These are phyloP conservation scores for Myotis vivesi DNA, from an alignment of 2,797 vertebrate genomes.

Conservation along the genomic window DNA sequence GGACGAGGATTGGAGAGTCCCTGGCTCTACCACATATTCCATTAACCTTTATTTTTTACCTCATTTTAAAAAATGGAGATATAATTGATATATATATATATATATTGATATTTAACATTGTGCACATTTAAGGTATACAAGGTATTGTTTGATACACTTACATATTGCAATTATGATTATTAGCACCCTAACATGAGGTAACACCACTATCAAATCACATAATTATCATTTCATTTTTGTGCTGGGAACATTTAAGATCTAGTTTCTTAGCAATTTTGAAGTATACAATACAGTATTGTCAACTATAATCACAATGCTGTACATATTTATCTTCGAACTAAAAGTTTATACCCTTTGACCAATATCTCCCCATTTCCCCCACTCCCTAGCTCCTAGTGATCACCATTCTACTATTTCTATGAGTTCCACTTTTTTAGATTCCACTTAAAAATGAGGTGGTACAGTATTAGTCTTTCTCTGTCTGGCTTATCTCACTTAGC, in stretches of 20 bases:
- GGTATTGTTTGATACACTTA: neutral
- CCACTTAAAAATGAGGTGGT: neutral
- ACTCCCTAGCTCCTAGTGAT: neutral
- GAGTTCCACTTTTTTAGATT: neutral
- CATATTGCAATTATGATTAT: neutral
- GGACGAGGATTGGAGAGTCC: rapidly evolving
- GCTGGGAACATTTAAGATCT: neutral
- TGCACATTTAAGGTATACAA: neutral
- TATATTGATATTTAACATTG: neutral
- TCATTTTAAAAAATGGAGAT: neutral
- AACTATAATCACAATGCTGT: neutral
- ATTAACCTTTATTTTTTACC: neutral
- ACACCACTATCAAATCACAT: neutral
- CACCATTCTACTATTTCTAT: neutral
- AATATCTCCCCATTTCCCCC: neutral
- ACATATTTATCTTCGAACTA: neutral
- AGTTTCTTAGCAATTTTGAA: neutral
- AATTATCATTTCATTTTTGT: neutral
- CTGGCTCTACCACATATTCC: neutral
- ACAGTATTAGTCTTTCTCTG: neutral
- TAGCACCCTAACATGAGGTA: neutral
- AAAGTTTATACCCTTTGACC: neutral
- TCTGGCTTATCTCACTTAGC: neutral
- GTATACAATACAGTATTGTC: neutral
- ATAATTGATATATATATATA: neutral